Percentiles rank a stretch among this genome's conserved stretches.
These are phyloP conservation scores for Leptoclinus maculatus DNA, from an alignment of 2,797 vertebrate species.

Conservation along the genomic window DNA sequence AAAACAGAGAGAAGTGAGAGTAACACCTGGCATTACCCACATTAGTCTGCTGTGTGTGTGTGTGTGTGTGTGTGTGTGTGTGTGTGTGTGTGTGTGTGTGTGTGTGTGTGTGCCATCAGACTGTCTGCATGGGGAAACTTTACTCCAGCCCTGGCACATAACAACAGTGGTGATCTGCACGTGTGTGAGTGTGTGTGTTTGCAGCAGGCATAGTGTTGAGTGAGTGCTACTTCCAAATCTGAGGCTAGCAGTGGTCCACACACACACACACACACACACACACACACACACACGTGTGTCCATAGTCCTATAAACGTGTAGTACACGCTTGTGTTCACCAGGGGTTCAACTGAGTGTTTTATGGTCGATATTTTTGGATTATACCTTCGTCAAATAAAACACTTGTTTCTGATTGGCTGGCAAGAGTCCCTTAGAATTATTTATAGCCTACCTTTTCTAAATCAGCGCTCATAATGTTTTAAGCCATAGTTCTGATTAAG, in stretches of 20 bases:
- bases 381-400: slow-evolving; percentile 3
- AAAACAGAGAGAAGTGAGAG: slow-evolving; percentile 40
- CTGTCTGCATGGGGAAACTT: slow-evolving; percentile 57
- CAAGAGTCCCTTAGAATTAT: not conserved
- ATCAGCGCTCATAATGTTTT: slow-evolving; percentile 24
- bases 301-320: not conserved
- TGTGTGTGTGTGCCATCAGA: slow-evolving; percentile 32
- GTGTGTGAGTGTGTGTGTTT: slow-evolving; percentile 23
- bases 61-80: not conserved
- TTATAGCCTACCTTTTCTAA: slow-evolving; percentile 1
- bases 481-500: slow-evolving; percentile 9
- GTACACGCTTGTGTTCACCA: not conserved
- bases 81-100: slow-evolving; percentile 1
- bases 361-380: slow-evolving; percentile 28
- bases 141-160: slow-evolving; percentile 52
- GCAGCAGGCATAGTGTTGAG: slow-evolving; percentile 46
- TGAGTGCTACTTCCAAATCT: slow-evolving; percentile 43
- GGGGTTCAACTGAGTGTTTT: slow-evolving; percentile 2
- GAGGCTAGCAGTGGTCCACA: slow-evolving; percentile 10
- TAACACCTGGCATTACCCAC: slow-evolving; percentile 42
- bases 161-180: slow-evolving; percentile 43
- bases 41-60: slow-evolving; percentile 6
- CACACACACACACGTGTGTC: not conserved
- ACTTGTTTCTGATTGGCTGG: slow-evolving; percentile 14
- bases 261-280: slow-evolving; percentile 6